Evolutionary conservation across 1,140 invertebrate genomes (phyloP).

Genomic region (Leptopilina boulardi): DNA sequence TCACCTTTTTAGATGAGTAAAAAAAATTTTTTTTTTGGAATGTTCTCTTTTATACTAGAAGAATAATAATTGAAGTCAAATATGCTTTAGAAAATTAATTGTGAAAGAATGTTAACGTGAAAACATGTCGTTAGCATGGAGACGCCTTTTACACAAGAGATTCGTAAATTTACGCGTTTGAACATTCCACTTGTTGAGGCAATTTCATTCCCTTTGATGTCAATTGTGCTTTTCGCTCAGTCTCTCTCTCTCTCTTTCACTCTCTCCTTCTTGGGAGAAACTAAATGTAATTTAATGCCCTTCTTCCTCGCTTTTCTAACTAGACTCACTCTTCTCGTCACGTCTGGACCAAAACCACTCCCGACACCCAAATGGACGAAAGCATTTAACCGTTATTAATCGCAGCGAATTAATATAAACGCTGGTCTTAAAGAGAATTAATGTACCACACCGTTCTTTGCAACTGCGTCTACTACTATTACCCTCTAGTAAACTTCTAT

Average conservation of each 20-base stretch:
- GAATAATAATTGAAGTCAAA: background rate
- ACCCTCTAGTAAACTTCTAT: background rate
- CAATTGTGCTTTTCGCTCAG: slow-evolving; percentile 14
- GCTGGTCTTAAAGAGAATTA: slow-evolving; percentile 28
- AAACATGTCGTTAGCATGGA: background rate
- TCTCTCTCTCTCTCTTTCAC: background rate
- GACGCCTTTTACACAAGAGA: background rate
- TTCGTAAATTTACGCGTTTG: background rate
- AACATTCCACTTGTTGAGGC: slow-evolving; percentile 14
- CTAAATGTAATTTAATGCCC: slow-evolving; percentile 27
- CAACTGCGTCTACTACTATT: background rate
- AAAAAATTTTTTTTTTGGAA: too few relatives aligned
- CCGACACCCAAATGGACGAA: slow-evolving; percentile 5
- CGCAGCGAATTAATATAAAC: slow-evolving; percentile 24
- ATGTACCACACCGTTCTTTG: slow-evolving; percentile 11
- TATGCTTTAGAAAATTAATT: background rate
- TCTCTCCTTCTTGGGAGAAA: slow-evolving; percentile 1
- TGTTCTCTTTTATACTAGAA: background rate
- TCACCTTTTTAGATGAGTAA: too few relatives aligned
- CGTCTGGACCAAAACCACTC: slow-evolving; percentile 6
- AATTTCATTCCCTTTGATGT: slow-evolving; percentile 14
- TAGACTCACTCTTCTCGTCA: slow-evolving; percentile 14
- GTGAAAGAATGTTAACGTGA: slow-evolving; percentile 5
- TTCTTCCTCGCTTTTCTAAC: slow-evolving; percentile 6
- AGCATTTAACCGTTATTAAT: slow-evolving; percentile 28